Evolutionary conservation across 2,888 invertebrate genomes (phyloP).

Genomic region (Chrysolina americana): DNA sequence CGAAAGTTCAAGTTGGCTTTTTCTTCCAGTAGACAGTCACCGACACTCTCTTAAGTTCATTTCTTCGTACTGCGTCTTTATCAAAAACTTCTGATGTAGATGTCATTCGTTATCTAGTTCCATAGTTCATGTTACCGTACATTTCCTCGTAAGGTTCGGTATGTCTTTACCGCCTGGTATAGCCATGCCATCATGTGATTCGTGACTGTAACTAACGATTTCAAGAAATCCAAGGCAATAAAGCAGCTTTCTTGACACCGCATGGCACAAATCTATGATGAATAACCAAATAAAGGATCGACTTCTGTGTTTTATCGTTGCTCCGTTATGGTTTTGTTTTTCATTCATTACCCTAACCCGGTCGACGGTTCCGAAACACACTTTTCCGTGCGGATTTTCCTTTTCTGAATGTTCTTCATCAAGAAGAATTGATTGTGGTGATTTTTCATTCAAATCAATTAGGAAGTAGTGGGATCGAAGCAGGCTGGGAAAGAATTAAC

Average conservation of each 20-base stretch:
- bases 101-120: neutral
- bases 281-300: constrained; percentile 45
- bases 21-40: no score
- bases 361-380: constrained; percentile 19
- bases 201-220: constrained; percentile 28
- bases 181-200: constrained; percentile 24
- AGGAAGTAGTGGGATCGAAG: constrained; percentile 35
- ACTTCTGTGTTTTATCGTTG: constrained; percentile 26
- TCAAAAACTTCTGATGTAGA: neutral
- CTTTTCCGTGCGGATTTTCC: constrained; percentile 29
- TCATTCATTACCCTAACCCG: constrained; percentile 25
- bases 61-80: neutral
- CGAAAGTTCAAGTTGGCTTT: no score
- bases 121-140: neutral
- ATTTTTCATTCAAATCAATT: constrained; percentile 47
- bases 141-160: neutral
- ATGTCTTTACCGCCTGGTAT: constrained; percentile 10
- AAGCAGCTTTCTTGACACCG: constrained; percentile 50
- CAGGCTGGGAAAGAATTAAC: constrained; percentile 34
- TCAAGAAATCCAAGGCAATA: constrained; percentile 42
- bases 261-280: constrained; percentile 53
- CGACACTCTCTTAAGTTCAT: no score
- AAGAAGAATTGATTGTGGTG: constrained; percentile 44
- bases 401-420: constrained; percentile 23
- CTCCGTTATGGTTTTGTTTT: constrained; percentile 18